A percentile compares a stretch with the other conserved stretches of the same genome.
Conservation (phyloP, 2,113 vertebrate genomes). For the Tricholaema leucomelas region DNA sequence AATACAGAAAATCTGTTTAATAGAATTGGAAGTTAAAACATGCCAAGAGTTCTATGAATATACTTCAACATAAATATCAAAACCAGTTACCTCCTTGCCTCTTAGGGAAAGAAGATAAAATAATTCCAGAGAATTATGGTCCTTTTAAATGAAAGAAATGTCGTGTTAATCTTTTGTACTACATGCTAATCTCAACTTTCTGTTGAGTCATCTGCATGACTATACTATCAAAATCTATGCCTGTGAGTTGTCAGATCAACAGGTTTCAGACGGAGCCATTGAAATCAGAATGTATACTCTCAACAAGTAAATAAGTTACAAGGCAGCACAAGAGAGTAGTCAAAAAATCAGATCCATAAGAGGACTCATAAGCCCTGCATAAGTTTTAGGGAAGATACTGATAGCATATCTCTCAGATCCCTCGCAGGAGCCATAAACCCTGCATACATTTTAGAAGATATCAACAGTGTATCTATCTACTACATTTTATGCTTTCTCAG, state of each 20-base stretch:
- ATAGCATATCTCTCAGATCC: too few relatives aligned
- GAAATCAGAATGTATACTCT: not conserved
- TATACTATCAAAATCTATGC: not conserved
- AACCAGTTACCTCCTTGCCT: not conserved
- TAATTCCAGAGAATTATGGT: not conserved
- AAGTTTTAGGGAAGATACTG: not conserved
- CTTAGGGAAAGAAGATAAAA: not conserved
- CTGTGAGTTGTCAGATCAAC: not conserved
- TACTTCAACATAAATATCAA: not conserved
- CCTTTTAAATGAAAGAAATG: not conserved
- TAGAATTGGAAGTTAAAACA: not conserved
- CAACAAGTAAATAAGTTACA: not conserved
- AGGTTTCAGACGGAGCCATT: not conserved
- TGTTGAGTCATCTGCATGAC: not conserved
- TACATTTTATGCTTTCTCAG: not conserved
- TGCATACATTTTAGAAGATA: not conserved
- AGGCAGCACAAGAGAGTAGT: not conserved
- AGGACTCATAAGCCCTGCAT: not conserved
- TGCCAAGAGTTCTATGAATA: not conserved
- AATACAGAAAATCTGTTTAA: not conserved
- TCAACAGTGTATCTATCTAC: not conserved
- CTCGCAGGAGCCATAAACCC: too few relatives aligned
- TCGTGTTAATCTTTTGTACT: not conserved
- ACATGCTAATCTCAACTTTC: not conserved
- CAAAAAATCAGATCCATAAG: not conserved